Conservation (phyloP, 2,888 invertebrate species). For the Disparrhopalites patrizii region DNA sequence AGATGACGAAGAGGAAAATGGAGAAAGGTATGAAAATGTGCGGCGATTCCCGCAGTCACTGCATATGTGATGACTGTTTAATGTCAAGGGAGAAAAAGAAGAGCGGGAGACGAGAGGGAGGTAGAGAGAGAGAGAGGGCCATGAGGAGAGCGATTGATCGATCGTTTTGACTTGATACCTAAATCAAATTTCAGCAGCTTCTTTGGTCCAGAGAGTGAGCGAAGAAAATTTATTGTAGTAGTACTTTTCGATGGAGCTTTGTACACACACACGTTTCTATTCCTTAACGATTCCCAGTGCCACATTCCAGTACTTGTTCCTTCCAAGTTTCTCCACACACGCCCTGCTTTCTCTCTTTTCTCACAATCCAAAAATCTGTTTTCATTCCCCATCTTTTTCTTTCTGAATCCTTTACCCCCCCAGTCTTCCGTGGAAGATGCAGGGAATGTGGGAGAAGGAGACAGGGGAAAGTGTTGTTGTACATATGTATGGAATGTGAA, state of each 20-base stretch:
- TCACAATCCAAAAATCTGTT: neutral
- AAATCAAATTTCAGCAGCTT: slow-evolving; percentile 18
- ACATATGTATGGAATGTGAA: too few relatives aligned
- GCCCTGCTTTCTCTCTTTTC: too few relatives aligned
- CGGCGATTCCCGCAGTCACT: too few relatives aligned
- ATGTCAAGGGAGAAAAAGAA: slow-evolving; percentile 6
- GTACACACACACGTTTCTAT: too few relatives aligned
- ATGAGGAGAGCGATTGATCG: slow-evolving; percentile 22
- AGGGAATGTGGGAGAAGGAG: too few relatives aligned
- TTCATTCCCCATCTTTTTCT: slow-evolving; percentile 4
- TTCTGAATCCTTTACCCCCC: neutral
- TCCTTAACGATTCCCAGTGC: too few relatives aligned
- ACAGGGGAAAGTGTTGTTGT: too few relatives aligned
- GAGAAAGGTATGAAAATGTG: slow-evolving; percentile 5
- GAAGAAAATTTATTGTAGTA: too few relatives aligned
- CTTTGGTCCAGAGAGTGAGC: too few relatives aligned
- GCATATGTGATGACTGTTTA: slow-evolving; percentile 13
- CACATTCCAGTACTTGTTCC: too few relatives aligned
- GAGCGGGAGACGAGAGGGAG: neutral
- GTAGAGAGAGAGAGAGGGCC: slow-evolving; percentile 4
- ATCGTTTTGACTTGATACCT: slow-evolving; percentile 13
- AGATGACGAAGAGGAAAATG: neutral
- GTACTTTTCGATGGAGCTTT: too few relatives aligned
- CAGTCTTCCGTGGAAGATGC: too few relatives aligned
- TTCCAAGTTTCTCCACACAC: neutral